phyloP scores from a whole-genome alignment of 1,140 invertebrate species.

The Aphidius ervi region DNA sequence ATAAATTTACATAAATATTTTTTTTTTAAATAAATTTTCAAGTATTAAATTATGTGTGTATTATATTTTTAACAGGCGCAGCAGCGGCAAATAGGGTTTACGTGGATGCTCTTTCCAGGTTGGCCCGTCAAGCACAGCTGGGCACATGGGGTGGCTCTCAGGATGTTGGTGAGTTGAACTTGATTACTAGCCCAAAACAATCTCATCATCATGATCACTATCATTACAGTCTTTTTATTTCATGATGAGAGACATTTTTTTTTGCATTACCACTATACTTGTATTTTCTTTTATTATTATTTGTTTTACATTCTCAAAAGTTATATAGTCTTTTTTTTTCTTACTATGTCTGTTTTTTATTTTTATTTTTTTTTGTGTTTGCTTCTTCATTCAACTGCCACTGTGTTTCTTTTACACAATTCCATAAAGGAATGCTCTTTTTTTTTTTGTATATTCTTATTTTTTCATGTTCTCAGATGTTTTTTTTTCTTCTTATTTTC shows the following conservation, averaged over 20 bases:
- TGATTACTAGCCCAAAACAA: constrained; percentile 29
- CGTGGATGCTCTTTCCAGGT: constrained; percentile 80
- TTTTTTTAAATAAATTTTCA: constrained; percentile 2
- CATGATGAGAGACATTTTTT: constrained; percentile 8
- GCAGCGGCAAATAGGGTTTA: constrained; percentile 81
- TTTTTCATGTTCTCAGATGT: background rate
- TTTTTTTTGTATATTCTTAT: too few species aligned
- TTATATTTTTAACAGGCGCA: constrained; percentile 63
- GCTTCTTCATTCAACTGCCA: background rate
- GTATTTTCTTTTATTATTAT: background rate
- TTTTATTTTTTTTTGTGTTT: too few species aligned
- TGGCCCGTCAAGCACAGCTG: constrained; percentile 82
- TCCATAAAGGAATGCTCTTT: constrained; percentile 7
- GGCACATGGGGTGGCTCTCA: constrained; percentile 82
- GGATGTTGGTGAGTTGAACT: constrained; percentile 75
- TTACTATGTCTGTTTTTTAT: background rate
- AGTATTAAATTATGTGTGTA: constrained; percentile 7
- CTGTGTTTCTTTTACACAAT: background rate
- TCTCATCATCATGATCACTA: constrained; percentile 12
- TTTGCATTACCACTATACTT: too few species aligned
- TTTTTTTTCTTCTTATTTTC: constrained; percentile 5
- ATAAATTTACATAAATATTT: too few species aligned
- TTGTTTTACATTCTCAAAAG: too few species aligned
- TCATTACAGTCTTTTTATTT: constrained; percentile 7
- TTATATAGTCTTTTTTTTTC: too few species aligned